Evolutionary conservation across 2,888 invertebrate genomes (phyloP).

Genomic region (Ennomos fuscantarius): DNA sequence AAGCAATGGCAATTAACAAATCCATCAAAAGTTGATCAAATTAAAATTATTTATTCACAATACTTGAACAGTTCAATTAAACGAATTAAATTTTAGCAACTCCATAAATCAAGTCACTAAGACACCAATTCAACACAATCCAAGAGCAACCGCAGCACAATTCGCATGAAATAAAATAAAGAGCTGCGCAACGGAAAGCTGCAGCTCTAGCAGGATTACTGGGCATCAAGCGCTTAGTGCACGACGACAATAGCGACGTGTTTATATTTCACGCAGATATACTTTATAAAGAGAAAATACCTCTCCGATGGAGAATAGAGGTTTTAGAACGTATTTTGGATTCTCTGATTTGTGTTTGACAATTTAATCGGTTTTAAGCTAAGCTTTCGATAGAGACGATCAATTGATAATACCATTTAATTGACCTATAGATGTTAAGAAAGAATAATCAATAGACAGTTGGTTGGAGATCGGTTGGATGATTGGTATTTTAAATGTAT

Average conservation of each 20-base stretch:
- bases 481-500: too few relatives aligned
- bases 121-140: constrained; percentile 25
- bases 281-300: constrained; percentile 22
- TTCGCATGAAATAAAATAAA: constrained; percentile 52
- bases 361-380: too few relatives aligned
- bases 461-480: too few relatives aligned
- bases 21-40: too few relatives aligned
- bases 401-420: too few relatives aligned
- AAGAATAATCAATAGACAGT: too few relatives aligned
- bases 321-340: background rate
- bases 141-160: constrained; percentile 32
- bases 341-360: background rate
- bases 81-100: background rate
- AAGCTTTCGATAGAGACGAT: too few relatives aligned
- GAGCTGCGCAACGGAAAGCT: constrained; percentile 35
- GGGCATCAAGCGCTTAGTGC: constrained; percentile 50
- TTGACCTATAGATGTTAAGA: too few relatives aligned
- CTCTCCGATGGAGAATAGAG: background rate
- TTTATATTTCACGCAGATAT: constrained; percentile 23
- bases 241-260: constrained; percentile 34
- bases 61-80: too few relatives aligned
- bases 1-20: too few relatives aligned
- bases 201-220: constrained; percentile 50
- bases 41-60: too few relatives aligned
- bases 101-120: background rate